Percentiles rank a stretch among this genome's conserved stretches.
Conservation (phyloP, 1,140 invertebrate genomes). For the Ectropis grisescens region DNA sequence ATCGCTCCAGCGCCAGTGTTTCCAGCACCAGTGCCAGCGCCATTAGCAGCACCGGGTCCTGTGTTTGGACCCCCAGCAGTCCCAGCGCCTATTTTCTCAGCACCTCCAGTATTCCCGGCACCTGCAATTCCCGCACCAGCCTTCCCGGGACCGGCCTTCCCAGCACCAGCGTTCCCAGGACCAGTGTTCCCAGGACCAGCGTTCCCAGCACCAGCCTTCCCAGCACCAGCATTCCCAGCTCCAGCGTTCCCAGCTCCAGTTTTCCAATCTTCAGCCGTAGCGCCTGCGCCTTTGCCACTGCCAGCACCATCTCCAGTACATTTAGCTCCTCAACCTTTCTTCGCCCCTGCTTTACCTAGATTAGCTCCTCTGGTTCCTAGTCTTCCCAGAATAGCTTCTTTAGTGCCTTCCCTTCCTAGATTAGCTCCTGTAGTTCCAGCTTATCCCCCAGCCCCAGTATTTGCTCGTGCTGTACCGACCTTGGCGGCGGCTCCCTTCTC, state of each 20-base stretch:
- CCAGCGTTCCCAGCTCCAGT: conserved; percentile 20
- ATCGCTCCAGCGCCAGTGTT: conserved; percentile 12
- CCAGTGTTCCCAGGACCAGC: conserved; percentile 19
- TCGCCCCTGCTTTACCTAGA: conserved; percentile 14
- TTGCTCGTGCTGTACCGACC: conserved; percentile 15
- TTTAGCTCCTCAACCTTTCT: conserved; percentile 8
- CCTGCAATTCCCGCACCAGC: conserved; percentile 22
- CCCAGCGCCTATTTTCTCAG: conserved; percentile 13
- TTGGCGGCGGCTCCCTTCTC: conserved; percentile 20
- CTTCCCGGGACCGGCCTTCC: conserved; percentile 11
- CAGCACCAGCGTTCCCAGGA: conserved; percentile 14
- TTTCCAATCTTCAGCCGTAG: conserved; percentile 25
- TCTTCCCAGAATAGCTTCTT: conserved; percentile 13
- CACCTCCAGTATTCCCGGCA: conserved; percentile 20
- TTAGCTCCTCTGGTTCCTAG: conserved; percentile 10
- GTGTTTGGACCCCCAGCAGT: conserved; percentile 25
- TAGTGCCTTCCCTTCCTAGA: conserved; percentile 14
- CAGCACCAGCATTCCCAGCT: conserved; percentile 15
- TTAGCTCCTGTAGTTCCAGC: conserved; percentile 10
- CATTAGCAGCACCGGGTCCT: conserved; percentile 21
- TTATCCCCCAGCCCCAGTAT: conserved; percentile 7
- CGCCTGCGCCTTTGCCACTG: conserved; percentile 16
- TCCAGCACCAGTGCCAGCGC: conserved; percentile 15
- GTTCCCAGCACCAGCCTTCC: conserved; percentile 14
- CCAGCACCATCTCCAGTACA: conserved; percentile 17